Evolutionary conservation across 2,113 vertebrate genomes (phyloP).

Genomic region (Hylia prasina): DNA sequence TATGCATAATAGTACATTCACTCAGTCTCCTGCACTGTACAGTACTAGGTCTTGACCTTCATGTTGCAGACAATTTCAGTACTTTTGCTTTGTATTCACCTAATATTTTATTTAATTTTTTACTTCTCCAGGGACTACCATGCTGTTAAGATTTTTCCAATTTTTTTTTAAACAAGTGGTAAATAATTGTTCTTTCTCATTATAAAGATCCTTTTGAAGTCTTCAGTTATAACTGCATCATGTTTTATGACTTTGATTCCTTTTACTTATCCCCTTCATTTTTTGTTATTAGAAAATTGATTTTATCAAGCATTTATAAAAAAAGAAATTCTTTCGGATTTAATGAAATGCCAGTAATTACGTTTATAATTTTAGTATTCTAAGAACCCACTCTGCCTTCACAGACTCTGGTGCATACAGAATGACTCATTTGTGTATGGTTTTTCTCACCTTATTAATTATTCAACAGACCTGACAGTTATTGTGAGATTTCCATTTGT

Average conservation of each 20-base stretch:
- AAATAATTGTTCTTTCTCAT: background rate
- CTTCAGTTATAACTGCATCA: background rate
- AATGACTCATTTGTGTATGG: background rate
- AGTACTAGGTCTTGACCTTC: background rate
- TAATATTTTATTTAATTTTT: background rate
- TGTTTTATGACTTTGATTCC: background rate
- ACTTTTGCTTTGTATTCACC: background rate
- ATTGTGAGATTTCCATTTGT: background rate
- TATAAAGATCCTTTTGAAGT: background rate
- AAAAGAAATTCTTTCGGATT: background rate
- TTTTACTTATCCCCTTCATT: slow-evolving; percentile 11
- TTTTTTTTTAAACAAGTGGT: background rate
- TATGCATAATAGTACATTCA: background rate
- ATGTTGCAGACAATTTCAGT: background rate
- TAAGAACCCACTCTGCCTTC: background rate
- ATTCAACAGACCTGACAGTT: background rate
- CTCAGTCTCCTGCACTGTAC: background rate
- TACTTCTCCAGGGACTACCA: background rate
- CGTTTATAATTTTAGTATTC: slow-evolving; percentile 8
- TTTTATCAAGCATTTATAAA: slow-evolving; percentile 1
- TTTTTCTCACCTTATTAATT: slow-evolving; percentile 26
- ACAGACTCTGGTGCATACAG: background rate
- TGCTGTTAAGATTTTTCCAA: background rate
- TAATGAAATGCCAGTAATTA: slow-evolving; percentile 6
- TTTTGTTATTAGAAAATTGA: slow-evolving; percentile 7